Conservation (phyloP, 2,888 invertebrate genomes). For the Dioctria rufipes region DNA sequence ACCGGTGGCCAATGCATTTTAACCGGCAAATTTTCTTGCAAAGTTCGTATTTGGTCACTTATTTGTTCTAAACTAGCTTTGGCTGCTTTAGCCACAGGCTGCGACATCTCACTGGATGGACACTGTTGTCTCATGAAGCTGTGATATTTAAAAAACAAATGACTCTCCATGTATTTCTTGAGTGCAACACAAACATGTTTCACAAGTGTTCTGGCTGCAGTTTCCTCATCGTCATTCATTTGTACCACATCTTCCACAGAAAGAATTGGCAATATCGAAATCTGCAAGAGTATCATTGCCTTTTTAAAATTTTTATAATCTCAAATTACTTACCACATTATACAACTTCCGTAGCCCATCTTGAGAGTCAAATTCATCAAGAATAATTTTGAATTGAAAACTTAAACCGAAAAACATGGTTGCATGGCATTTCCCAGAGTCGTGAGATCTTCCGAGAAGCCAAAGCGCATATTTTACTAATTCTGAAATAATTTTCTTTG, state of each 20-base stretch:
- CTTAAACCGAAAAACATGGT: constrained; percentile 98
- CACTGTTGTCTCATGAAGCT: constrained; percentile 77
- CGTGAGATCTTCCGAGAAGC: constrained; percentile 96
- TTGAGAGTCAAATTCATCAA: constrained; percentile 93
- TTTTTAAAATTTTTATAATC: neutral
- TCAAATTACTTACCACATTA: constrained; percentile 78
- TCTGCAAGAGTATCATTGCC: constrained; percentile 70
- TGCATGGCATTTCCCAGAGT: constrained; percentile 97
- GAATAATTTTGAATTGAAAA: constrained; percentile 92
- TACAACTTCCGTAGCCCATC: constrained; percentile 94
- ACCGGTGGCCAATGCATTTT: constrained; percentile 91
- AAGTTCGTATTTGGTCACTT: constrained; percentile 86
- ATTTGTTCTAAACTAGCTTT: constrained; percentile 84
- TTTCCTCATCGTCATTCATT: constrained; percentile 88
- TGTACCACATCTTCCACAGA: constrained; percentile 80
- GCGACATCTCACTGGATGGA: constrained; percentile 67
- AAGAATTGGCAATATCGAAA: constrained; percentile 88
- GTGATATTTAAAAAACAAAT: constrained; percentile 85
- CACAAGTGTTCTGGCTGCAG: constrained; percentile 91
- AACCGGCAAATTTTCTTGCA: constrained; percentile 83
- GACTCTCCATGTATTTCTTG: constrained; percentile 92
- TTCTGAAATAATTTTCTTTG: constrained; percentile 82
- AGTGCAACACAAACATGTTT: constrained; percentile 92
- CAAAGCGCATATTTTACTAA: constrained; percentile 93
- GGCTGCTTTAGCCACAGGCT: constrained; percentile 74